Base-by-base conservation (phyloP, 2,113 vertebrate genomes). In the Nibea coibor region DNA sequence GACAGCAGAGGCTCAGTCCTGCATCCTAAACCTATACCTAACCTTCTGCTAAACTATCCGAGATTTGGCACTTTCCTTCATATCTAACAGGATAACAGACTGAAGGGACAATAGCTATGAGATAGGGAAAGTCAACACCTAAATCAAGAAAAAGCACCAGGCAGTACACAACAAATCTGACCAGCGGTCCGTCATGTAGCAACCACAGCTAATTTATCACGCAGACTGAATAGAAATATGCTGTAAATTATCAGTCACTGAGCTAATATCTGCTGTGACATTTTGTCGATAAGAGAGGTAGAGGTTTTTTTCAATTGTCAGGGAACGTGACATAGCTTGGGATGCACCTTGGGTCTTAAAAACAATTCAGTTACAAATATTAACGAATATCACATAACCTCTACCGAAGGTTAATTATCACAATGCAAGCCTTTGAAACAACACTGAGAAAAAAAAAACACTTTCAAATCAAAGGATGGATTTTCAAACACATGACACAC, bases 1-100 rank as follows among this genome's bases (percentile, higher is more conserved):
- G 82, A 5, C 84, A 88, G 78, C 59, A 82, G 1, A 67, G 24
- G 31, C 54, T 67, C 64, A 62, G 31, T 67, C 24, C 20, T 24
- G 31, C 43, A 53, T 16, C 16, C 12, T 15, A 26, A 51, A 20
- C 2, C 50, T n/a, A 56, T 11, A 17, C 17, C 17, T 35, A 24
- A 24, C 1, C 15, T 31, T 6, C 4, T 31, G 12, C 15, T 70
- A 16, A 78, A 75, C 43, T 5, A 43, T 51, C 20, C 47, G 8
- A 35, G 31, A 72, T 79, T 47, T 88, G 71, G 71, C 71, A 75
- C 35, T 19, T 28, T 77, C 9, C 14, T 17, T 50, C 19, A 74
- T 9, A 5, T 53, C 2, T 43, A 54, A 80, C 5, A 1, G 0
- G 31, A 47, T 48, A 5, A 1, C 16, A 17, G 35, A 70, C 20